These are phyloP conservation scores for Misgurnus anguillicaudatus DNA, from an alignment of 2,113 vertebrate genomes.

Conservation along the genomic window DNA sequence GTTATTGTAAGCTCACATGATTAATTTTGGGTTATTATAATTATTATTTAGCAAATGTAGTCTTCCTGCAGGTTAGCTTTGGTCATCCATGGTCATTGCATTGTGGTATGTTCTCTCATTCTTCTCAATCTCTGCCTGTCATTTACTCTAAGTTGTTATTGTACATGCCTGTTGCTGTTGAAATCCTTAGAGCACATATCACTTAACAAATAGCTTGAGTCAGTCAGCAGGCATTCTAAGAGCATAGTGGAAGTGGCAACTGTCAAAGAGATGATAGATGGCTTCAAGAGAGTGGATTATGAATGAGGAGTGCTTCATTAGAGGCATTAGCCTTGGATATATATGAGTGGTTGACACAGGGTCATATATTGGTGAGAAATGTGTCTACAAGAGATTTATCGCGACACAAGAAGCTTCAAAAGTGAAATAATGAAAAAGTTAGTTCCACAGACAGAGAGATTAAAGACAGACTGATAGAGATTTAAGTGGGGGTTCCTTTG, in stretches of 20 bases:
- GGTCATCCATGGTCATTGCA: not conserved
- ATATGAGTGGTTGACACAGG: not conserved
- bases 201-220: not conserved
- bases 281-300: not conserved
- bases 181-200: conserved; percentile 5
- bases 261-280: conserved; percentile 18
- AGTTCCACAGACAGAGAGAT: conserved; percentile 10
- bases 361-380: not conserved
- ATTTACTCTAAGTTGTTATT: not conserved
- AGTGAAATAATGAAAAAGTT: not conserved
- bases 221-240: not conserved
- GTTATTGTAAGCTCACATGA: not conserved
- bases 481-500: conserved; percentile 17
- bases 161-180: not conserved
- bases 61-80: not conserved
- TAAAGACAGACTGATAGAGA: conserved; percentile 15
- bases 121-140: not conserved
- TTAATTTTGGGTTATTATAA: not conserved
- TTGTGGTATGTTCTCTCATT: not conserved
- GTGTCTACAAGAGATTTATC: not conserved
- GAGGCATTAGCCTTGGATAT: not conserved
- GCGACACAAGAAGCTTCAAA: not conserved
- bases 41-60: not conserved
- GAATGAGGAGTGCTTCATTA: conserved; percentile 14
- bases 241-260: not conserved